Conservation (phyloP, 2,888 invertebrate genomes). For the Yponomeuta evonymella region DNA sequence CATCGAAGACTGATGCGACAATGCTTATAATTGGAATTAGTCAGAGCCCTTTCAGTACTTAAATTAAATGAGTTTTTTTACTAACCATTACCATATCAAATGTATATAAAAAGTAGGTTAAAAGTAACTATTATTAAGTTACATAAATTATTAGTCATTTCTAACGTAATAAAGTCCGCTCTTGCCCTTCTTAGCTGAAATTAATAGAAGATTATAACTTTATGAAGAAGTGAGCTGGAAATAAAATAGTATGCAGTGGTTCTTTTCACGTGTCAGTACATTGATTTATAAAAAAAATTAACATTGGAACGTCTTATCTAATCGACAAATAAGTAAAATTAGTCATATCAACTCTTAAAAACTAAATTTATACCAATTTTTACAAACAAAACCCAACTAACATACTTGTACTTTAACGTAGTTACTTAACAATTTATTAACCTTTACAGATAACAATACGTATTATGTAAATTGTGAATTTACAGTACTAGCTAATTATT, state of each 20-base stretch:
- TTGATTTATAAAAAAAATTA: conserved; percentile 4
- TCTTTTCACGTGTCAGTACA: not conserved
- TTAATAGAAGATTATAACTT: not conserved
- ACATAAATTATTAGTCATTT: conserved; percentile 5
- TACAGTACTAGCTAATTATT: not conserved
- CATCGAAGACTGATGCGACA: conserved; percentile 36
- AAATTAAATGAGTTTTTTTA: conserved; percentile 18
- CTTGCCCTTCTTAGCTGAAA: conserved; percentile 11
- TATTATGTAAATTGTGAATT: not conserved
- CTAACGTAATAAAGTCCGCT: conserved; percentile 1
- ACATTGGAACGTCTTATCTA: conserved; percentile 32
- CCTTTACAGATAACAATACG: not conserved
- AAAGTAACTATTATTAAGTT: not conserved
- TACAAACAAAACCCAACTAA: conserved; percentile 4
- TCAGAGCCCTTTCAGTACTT: conserved; percentile 21
- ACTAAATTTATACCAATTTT: conserved; percentile 10
- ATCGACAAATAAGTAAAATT: conserved; percentile 40
- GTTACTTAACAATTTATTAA: conserved; percentile 15
- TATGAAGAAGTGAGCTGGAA: not conserved
- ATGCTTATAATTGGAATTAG: conserved; percentile 17
- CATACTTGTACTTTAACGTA: conserved; percentile 18
- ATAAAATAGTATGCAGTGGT: not conserved
- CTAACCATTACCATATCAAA: conserved; percentile 24
- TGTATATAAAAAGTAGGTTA: conserved; percentile 23
- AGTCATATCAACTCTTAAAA: conserved; percentile 25